Base-by-base conservation (phyloP, 2,113 vertebrate genomes). In the Pseudonaja textilis region DNA sequence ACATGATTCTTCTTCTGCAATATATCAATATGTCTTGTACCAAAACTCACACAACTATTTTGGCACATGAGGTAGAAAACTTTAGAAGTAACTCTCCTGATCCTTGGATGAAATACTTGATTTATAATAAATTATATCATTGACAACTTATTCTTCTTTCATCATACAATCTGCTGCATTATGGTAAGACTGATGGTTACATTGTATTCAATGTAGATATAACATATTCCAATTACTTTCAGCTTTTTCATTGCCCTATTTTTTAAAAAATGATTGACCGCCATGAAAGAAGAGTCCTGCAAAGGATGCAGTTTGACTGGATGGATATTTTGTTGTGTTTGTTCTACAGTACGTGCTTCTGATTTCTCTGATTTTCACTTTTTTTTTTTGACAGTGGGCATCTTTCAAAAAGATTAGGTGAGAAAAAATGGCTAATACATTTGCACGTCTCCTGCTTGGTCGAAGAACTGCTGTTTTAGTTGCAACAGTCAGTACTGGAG, bases 381-480 rank as follows among this genome's bases (percentile, higher is more conserved):
- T 57, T 26, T 74, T 91, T 92, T 39, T 74, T 91, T 92, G 34
- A 42, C 34, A 81, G 74, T 3, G 18, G 34, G 89, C 96, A 59
- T 55, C 64, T 95, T 95, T 7, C 92, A 97, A 96, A 94, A 81
- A 92, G 55, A 25, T 1, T 39, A 85, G 88, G 91, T 87, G 2
- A 45, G 2, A 90, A 95, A 97, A 87, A 91, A 99, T 99, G 98
- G 97, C 98, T 85, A 98, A 97, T 96, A 97, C 97, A 64, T 99
- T 99, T 97, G 98, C 97, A 50, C 98, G 98, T 91, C 91, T 99
- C 96, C 96, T 99, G 87, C 98, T 98, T 89, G 97, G 98, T 93
- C 98, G 98, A 29, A 98, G 96, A 90, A 98, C 97, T 4, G 97
- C 98, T 2, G 97, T 98, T 34, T 95, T 99, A 3, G 89, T 99